Percentiles rank a stretch among this genome's conserved stretches.
These are phyloP conservation scores for Setophaga petechia DNA, from an alignment of 2,113 vertebrate species.

Conservation along the genomic window DNA sequence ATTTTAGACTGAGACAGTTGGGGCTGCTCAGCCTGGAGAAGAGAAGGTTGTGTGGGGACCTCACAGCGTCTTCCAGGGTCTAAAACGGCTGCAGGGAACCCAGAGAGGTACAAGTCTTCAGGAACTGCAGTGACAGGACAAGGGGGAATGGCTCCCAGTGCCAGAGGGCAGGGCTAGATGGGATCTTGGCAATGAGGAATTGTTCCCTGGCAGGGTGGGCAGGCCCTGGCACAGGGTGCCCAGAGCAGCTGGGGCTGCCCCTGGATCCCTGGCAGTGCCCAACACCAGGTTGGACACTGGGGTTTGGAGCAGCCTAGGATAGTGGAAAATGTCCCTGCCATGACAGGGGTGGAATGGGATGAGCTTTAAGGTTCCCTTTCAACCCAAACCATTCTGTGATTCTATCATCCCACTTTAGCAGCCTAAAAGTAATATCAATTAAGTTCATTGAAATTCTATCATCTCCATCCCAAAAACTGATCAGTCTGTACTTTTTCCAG, in stretches of 20 bases:
- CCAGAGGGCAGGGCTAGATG: background rate
- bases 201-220: background rate
- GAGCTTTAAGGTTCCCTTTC: background rate
- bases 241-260: background rate
- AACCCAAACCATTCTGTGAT: accelerated
- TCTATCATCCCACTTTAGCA: background rate
- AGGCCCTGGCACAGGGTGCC: background rate
- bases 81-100: background rate
- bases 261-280: background rate
- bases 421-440: background rate
- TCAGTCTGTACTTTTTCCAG: background rate
- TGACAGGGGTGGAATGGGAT: accelerated
- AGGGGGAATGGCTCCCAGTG: background rate
- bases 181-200: background rate
- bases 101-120: background rate
- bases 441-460: background rate
- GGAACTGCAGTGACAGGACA: background rate
- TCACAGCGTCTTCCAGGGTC: background rate
- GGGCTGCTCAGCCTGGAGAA: background rate
- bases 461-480: background rate
- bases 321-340: background rate
- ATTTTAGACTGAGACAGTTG: background rate
- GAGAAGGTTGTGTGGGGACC: background rate
- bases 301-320: background rate
- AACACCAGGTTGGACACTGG: background rate